phyloP scores from a whole-genome alignment of 2,797 vertebrate genomes.

The Alauda arvensis region DNA sequence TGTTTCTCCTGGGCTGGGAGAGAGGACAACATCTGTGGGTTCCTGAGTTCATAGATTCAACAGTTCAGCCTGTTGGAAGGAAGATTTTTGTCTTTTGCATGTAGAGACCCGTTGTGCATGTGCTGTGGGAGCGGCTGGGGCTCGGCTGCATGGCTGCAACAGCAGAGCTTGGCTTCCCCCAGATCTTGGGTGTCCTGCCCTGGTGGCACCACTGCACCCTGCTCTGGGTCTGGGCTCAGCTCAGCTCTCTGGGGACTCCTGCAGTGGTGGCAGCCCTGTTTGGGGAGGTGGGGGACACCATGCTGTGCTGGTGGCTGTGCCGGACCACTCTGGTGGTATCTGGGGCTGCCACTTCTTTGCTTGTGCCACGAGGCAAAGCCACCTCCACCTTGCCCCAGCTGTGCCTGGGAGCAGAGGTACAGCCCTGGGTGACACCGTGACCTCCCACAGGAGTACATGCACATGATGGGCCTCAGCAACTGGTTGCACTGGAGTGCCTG shows the following conservation, averaged over 20 bases:
- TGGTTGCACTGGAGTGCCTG: slow-evolving; percentile 96
- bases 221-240: neutral
- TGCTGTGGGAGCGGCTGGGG: neutral
- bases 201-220: neutral
- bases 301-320: rapidly evolving
- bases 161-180: neutral
- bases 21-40: neutral
- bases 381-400: rapidly evolving
- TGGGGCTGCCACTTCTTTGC: neutral
- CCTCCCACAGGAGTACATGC: slow-evolving; percentile 91
- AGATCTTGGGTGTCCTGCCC: neutral
- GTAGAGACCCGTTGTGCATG: rapidly evolving
- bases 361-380: neutral
- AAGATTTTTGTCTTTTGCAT: neutral
- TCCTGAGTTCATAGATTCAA: neutral
- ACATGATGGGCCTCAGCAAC: slow-evolving; percentile 97
- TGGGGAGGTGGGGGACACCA: neutral
- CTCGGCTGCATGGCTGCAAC: rapidly evolving
- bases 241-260: neutral
- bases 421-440: neutral
- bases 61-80: neutral
- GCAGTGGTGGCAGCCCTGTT: neutral
- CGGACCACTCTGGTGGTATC: neutral
- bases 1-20: neutral
- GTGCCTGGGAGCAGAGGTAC: rapidly evolving